Conservation (phyloP, 2,888 invertebrate species). For the Metalampra italica region DNA sequence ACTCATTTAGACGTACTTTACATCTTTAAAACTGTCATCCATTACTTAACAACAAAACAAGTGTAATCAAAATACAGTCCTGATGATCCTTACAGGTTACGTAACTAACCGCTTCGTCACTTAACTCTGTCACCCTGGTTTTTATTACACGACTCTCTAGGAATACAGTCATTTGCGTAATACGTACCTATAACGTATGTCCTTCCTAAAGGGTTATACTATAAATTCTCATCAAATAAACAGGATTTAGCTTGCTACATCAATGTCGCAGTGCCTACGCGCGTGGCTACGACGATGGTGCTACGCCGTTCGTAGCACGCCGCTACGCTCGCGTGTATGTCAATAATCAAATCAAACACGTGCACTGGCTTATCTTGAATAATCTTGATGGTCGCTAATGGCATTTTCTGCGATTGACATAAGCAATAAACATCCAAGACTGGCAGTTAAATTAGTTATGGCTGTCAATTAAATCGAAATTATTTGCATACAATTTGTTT, state of each 20-base stretch:
- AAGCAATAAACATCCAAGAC: conserved; percentile 8
- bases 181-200: no score
- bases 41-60: no score
- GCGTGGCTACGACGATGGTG: background rate
- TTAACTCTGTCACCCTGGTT: no score
- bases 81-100: no score
- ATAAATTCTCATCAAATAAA: background rate
- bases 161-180: no score
- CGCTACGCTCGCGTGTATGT: conserved; percentile 9
- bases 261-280: background rate
- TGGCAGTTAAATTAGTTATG: background rate
- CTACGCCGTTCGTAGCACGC: conserved; percentile 6
- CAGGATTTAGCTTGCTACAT: background rate
- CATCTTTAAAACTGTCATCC: no score
- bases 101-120: no score
- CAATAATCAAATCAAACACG: conserved; percentile 12
- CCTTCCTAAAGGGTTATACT: no score
- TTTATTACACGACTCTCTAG: no score
- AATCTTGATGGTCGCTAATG: conserved; percentile 11
- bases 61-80: no score
- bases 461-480: background rate
- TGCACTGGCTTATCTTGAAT: conserved; percentile 9
- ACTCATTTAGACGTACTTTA: no score
- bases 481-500: background rate
- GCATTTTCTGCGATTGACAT: conserved; percentile 9